phyloP scores from a whole-genome alignment of 2,797 vertebrate species.

The Xenops minutus region DNA sequence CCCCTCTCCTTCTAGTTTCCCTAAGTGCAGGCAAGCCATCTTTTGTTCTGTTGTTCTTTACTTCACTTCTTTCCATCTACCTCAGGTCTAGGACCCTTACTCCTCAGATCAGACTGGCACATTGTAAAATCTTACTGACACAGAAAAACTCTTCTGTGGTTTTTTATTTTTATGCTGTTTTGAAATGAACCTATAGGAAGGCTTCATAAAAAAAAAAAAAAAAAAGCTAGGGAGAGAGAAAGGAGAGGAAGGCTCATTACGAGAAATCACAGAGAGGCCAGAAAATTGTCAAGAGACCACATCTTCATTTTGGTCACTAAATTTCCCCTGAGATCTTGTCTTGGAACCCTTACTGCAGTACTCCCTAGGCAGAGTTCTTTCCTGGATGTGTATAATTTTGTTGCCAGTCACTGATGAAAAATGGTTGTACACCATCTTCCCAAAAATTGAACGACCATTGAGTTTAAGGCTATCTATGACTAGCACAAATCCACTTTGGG shows the following conservation, averaged over 20 bases:
- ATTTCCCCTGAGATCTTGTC: not conserved
- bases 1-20: not conserved
- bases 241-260: not conserved
- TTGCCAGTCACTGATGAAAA: not conserved
- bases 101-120: not conserved
- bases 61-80: not conserved
- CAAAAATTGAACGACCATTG: not conserved
- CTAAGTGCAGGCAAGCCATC: not conserved
- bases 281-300: not conserved
- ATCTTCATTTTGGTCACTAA: not conserved
- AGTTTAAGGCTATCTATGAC: not conserved
- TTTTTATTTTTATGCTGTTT: not conserved
- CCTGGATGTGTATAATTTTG: not conserved
- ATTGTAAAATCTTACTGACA: not conserved
- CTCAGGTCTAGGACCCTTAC: not conserved
- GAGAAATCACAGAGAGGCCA: not conserved
- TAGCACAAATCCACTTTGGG: not conserved
- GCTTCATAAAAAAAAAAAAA: not conserved
- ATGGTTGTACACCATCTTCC: not conserved
- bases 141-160: not conserved
- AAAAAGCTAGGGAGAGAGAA: not conserved
- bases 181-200: not conserved
- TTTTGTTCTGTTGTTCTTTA: not conserved
- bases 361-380: not conserved
- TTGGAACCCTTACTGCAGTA: fast-evolving